Conservation (phyloP, 2,113 vertebrate genomes). For the Ceratotherium simum region DNA sequence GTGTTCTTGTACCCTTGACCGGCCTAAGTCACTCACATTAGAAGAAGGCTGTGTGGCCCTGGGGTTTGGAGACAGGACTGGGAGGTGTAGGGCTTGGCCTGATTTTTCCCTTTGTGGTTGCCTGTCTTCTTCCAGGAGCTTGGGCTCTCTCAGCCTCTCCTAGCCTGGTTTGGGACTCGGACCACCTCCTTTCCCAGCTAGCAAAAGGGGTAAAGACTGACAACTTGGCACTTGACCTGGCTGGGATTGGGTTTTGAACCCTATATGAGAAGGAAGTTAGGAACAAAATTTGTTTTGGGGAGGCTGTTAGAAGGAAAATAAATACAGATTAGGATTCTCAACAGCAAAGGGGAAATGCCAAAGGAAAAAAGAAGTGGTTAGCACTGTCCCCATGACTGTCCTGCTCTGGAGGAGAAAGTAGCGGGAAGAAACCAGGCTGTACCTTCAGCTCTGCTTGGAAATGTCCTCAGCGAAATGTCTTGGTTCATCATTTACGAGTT, state of each 20-base stretch:
- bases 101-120: neutral
- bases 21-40: neutral
- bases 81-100: neutral
- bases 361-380: neutral
- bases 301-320: neutral
- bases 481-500: neutral
- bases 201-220: neutral
- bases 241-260: neutral
- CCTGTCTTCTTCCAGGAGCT: neutral
- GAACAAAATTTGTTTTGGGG: neutral
- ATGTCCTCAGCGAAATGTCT: neutral
- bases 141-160: neutral
- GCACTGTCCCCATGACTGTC: neutral
- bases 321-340: neutral
- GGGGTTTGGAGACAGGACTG: neutral
- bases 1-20: neutral
- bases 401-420: neutral
- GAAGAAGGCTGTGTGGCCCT: neutral
- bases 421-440: neutral
- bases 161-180: too few species aligned
- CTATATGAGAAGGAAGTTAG: neutral
- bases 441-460: neutral
- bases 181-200: neutral
- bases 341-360: neutral
- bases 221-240: neutral